A percentile compares a stretch with the other conserved stretches of the same genome.
phyloP scores from a whole-genome alignment of 1,140 invertebrate species.

The Gyrodactylus salaris region DNA sequence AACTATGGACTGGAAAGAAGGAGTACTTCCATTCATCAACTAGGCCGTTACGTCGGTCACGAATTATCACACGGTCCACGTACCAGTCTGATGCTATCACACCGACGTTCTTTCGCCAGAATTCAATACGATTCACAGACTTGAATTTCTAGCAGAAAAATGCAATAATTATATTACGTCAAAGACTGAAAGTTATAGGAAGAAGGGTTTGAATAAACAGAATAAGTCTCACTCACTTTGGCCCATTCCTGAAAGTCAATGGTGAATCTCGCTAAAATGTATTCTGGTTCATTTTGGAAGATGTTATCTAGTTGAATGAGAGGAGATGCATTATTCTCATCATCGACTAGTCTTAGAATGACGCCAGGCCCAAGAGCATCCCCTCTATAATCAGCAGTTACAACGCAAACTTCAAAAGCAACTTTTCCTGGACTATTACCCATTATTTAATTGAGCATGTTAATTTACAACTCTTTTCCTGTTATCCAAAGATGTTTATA shows the following conservation, averaged over 20 bases:
- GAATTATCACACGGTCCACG: slow-evolving; percentile 18
- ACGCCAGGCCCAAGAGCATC: neutral
- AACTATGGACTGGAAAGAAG: slow-evolving; percentile 21
- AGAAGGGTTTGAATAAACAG: too few relatives aligned
- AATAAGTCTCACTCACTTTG: neutral
- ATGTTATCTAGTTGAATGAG: neutral
- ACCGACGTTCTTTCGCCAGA: slow-evolving; percentile 19
- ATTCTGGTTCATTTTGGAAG: neutral
- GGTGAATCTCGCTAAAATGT: neutral
- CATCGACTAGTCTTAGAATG: slow-evolving; percentile 1
- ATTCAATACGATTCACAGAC: slow-evolving; percentile 14
- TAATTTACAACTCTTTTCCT: too few relatives aligned
- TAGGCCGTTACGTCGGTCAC: slow-evolving; percentile 10
- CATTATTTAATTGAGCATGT: slow-evolving; percentile 1
- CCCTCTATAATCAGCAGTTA: slow-evolving; percentile 4
- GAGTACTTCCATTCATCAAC: slow-evolving; percentile 10
- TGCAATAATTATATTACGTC: neutral
- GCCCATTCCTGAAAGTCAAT: neutral
- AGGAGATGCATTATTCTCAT: neutral
- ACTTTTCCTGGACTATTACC: slow-evolving; percentile 1
- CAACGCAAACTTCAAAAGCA: slow-evolving; percentile 5
- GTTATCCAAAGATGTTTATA: too few relatives aligned
- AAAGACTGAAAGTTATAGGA: neutral
- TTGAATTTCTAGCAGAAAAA: slow-evolving; percentile 3
- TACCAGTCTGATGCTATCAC: slow-evolving; percentile 19